Percentiles rank a stretch among this genome's conserved stretches.
These are phyloP conservation scores for Zosterops lateralis DNA, from an alignment of 2,113 vertebrate species.

Conservation along the genomic window DNA sequence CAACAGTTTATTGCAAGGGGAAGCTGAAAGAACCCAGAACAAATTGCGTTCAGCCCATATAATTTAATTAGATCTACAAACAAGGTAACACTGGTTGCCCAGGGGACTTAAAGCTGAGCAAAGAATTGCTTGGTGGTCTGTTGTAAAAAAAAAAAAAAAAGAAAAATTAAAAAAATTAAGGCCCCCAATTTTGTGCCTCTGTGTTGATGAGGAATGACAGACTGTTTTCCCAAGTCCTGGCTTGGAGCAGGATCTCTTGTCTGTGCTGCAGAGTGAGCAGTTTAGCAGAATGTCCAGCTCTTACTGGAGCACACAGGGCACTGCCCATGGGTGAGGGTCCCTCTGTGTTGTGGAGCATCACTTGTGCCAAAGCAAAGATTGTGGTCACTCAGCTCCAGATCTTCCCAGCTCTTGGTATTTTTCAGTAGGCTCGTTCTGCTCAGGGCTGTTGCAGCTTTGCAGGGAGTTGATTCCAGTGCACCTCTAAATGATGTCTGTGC, in stretches of 20 bases:
- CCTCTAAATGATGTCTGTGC: neutral
- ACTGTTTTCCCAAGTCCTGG: neutral
- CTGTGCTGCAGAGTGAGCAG: accelerated
- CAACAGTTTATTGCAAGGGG: slow-evolving; percentile 59
- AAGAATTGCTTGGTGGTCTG: slow-evolving; percentile 61
- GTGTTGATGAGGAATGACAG: neutral
- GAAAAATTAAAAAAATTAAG: neutral
- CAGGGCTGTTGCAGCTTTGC: neutral
- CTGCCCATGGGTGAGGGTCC: neutral
- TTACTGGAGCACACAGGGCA: neutral
- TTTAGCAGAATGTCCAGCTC: neutral
- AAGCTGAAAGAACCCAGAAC: slow-evolving; percentile 66
- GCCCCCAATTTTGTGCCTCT: neutral
- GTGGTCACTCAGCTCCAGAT: neutral
- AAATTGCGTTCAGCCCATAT: slow-evolving; percentile 67
- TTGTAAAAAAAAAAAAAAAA: neutral
- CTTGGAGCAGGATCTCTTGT: neutral
- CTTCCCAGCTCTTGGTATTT: neutral
- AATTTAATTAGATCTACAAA: slow-evolving; percentile 73
- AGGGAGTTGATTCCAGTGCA: neutral
- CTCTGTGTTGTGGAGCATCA: accelerated
- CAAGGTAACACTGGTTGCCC: slow-evolving; percentile 70
- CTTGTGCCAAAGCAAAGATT: neutral
- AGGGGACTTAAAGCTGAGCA: slow-evolving; percentile 49
- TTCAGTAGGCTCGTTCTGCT: neutral